A percentile compares a stretch with the other conserved stretches of the same genome.
Conservation (phyloP, 2,113 vertebrate species). For the Lepus americanus region DNA sequence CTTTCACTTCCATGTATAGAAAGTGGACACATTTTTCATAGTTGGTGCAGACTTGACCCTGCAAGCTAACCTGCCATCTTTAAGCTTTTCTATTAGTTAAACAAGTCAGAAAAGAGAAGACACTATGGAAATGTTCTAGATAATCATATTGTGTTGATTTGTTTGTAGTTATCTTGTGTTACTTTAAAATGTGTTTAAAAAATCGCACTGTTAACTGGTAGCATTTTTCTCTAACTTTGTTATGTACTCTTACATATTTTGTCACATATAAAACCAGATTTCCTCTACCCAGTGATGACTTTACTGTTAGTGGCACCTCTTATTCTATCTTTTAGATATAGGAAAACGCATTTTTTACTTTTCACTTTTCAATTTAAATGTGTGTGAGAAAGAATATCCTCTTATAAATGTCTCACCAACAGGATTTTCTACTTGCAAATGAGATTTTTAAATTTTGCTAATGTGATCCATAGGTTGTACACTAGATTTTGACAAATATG, state of each 20-base stretch:
- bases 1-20: not conserved
- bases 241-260: not conserved
- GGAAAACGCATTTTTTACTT: constrained; percentile 73
- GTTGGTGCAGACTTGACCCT: not conserved
- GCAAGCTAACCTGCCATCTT: not conserved
- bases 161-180: not conserved
- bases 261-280: constrained; percentile 21
- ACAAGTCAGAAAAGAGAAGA: not conserved
- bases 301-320: constrained; percentile 31
- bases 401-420: constrained; percentile 53
- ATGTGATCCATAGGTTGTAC: constrained; percentile 50
- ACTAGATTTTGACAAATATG: constrained; percentile 52
- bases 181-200: not conserved
- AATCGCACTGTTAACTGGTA: not conserved
- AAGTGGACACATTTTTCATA: not conserved
- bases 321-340: constrained; percentile 57
- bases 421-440: constrained; percentile 77
- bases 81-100: constrained; percentile 1
- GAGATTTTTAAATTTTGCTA: constrained; percentile 66
- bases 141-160: not conserved
- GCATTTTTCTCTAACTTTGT: constrained; percentile 2
- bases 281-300: constrained; percentile 12
- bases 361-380: constrained; percentile 76
- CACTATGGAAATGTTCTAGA: not conserved
- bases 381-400: constrained; percentile 57